Conservation (phyloP, 2,113 vertebrate genomes). For the Nannospalax galili region DNA sequence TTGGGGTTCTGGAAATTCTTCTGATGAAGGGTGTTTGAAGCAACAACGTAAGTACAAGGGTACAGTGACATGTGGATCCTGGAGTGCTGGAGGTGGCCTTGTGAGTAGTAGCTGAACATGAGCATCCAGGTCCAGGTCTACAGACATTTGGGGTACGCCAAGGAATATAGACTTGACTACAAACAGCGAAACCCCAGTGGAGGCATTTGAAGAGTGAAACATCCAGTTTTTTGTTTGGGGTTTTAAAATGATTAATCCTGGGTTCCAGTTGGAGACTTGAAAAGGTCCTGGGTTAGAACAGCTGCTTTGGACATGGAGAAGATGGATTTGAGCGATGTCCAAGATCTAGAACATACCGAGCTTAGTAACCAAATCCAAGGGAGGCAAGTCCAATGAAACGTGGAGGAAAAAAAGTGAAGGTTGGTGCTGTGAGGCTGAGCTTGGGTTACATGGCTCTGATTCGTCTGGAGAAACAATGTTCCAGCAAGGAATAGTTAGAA, state of each 20-base stretch:
- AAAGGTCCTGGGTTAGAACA: not conserved
- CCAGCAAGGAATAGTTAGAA: not conserved
- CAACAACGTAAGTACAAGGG: not conserved
- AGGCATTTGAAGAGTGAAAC: not conserved
- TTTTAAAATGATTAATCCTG: not conserved
- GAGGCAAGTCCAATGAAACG: not conserved
- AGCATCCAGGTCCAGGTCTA: not conserved
- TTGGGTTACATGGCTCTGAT: not conserved
- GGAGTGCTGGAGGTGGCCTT: not conserved
- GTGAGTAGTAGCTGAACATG: accelerated
- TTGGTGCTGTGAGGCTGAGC: not conserved
- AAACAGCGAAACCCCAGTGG: too few relatives aligned
- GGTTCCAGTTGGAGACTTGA: not conserved
- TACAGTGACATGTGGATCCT: not conserved
- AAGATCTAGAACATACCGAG: not conserved
- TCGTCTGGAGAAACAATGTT: not conserved
- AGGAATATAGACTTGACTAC: not conserved
- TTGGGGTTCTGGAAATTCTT: not conserved
- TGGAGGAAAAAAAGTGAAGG: not conserved
- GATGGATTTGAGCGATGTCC: not conserved
- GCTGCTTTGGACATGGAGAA: not conserved
- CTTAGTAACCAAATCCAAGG: not conserved
- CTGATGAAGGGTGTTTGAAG: not conserved
- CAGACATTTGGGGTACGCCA: not conserved
- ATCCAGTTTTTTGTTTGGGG: not conserved